Conservation (phyloP, 2,113 vertebrate species). For the Rattus rattus region DNA sequence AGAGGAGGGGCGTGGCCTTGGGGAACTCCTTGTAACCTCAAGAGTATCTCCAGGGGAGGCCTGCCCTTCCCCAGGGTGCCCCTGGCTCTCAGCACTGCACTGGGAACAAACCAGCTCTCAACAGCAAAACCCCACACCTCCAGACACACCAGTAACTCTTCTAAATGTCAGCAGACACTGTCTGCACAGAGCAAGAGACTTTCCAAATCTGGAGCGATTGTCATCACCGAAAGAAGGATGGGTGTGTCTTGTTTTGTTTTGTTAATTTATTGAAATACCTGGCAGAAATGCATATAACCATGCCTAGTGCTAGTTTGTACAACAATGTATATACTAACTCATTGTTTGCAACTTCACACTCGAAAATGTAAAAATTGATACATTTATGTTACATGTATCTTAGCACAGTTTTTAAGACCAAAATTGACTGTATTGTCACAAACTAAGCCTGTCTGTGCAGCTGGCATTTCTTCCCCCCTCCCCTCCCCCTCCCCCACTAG, state of each 20-base stretch:
- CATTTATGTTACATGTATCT: neutral
- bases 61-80: neutral
- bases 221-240: neutral
- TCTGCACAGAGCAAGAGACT: neutral
- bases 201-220: neutral
- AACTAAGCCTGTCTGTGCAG: neutral
- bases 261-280: neutral
- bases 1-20: neutral
- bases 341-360: neutral
- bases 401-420: neutral
- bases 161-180: neutral
- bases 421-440: neutral
- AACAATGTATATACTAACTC: neutral
- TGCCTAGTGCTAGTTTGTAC: neutral
- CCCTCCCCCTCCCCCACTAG: neutral
- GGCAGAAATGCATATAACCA: accelerated
- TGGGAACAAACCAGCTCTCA: neutral
- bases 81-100: neutral
- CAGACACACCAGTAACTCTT: neutral
- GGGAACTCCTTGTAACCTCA: neutral
- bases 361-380: neutral
- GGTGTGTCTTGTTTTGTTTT: neutral
- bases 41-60: neutral
- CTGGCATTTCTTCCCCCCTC: neutral
- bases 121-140: neutral